Evolutionary conservation across 2,113 vertebrate genomes (phyloP), one percentile per base, ranked within the genome.

Genomic region (Etia nguti): DNA sequence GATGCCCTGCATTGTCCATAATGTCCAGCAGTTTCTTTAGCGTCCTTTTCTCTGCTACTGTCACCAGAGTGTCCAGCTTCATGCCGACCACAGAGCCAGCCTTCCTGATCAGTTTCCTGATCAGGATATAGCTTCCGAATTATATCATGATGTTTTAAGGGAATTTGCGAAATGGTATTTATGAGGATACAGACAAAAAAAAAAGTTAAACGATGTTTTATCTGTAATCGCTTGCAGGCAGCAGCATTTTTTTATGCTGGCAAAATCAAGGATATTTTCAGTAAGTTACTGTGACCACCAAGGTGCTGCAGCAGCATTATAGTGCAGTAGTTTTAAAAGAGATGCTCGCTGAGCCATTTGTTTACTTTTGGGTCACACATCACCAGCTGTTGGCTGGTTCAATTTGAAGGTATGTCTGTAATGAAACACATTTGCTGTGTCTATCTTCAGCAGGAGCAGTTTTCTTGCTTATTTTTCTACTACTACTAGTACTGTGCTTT

Each of bases 101-200:
- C n/a, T n/a, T n/a, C n/a, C n/a, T n/a, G n/a, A n/a, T n/a, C n/a
- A n/a, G n/a, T n/a, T n/a, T n/a, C n/a, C n/a, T n/a, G n/a, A n/a
- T n/a, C n/a, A 41, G 34, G 62, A 13, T 22, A 41, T 68, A 13
- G 34, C 34, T 13, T 38, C 11, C 34, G 13, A 68, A 8, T 68
- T 22, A 11, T 41, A 0, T 22, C 62, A 41, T 13, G 18, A 0
- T 68, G 8, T 62, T 38, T 65, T 65, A n/a, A 65, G 31, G 31
- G 34, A 22, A 41, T 41, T 68, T 41, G 34, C 2, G 0, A 68
- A 65, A 65, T 12, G 36, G n/a, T 38, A 65, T 60, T 60, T 60
- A 60, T 18, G 31, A 62, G 10, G 60, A 65, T 65, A 62, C 10
- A 62, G 31, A 0, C 6, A n/a, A 36, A 65, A 65, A 36, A 3